These are phyloP conservation scores for Plagiodera versicolora DNA, from an alignment of 2,888 invertebrate species.

Conservation along the genomic window DNA sequence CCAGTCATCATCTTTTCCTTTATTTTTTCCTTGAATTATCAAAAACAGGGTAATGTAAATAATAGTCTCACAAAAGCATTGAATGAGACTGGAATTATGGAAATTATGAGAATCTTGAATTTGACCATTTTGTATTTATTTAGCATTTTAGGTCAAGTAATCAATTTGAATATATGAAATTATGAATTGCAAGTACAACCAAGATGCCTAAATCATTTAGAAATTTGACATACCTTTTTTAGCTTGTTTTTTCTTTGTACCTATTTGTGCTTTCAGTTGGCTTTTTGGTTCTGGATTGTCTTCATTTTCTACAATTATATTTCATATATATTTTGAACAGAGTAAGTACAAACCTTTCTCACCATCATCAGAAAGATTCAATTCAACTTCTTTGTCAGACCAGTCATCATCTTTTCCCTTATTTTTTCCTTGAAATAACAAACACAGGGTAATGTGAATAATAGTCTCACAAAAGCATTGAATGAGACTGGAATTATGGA, in stretches of 20 bases:
- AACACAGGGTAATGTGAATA: not conserved
- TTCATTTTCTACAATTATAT: too few species aligned
- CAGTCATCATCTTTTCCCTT: slow-evolving; percentile 45
- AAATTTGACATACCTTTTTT: too few species aligned
- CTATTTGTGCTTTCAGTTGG: too few species aligned
- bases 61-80: not conserved
- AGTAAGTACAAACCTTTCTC: too few species aligned
- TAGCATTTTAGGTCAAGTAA: too few species aligned
- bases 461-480: not conserved
- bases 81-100: not conserved
- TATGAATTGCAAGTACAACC: too few species aligned
- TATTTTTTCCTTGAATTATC: slow-evolving; percentile 26
- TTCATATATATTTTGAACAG: too few species aligned
- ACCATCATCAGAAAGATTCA: slow-evolving; percentile 48
- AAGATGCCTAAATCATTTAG: too few species aligned
- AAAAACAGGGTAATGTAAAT: not conserved
- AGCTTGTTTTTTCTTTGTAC: too few species aligned
- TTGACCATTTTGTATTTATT: too few species aligned
- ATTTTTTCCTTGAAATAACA: slow-evolving; percentile 24
- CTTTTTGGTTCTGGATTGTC: too few species aligned
- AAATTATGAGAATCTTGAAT: slow-evolving; percentile 1
- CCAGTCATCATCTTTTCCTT: slow-evolving; percentile 46
- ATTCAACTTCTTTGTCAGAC: slow-evolving; percentile 45
- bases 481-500: not conserved
- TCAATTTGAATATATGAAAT: too few species aligned